Conservation (phyloP, 2,888 invertebrate genomes). For the Ellobium chinense region DNA sequence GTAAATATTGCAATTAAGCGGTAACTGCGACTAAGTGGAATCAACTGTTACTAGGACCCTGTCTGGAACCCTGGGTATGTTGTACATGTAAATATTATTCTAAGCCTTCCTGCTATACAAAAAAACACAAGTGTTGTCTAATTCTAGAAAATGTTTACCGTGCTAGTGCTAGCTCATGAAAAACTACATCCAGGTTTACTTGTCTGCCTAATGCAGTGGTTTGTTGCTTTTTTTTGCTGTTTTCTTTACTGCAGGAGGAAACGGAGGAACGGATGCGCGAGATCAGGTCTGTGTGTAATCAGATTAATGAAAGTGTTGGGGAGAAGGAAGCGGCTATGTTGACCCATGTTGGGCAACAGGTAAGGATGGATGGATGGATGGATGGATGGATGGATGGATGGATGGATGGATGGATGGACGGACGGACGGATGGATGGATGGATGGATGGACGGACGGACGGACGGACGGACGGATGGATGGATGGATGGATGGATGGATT, state of each 20-base stretch:
- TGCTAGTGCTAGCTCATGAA: no score
- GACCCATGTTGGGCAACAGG: slow-evolving; percentile 34
- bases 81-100: no score
- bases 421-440: neutral
- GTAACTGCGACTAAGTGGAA: no score
- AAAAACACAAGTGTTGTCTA: no score
- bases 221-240: no score
- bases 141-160: no score
- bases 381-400: neutral
- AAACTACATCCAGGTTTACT: no score
- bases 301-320: slow-evolving; percentile 46
- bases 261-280: slow-evolving; percentile 50
- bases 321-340: slow-evolving; percentile 46
- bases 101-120: no score
- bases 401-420: neutral
- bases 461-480: slow-evolving; percentile 17
- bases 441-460: neutral
- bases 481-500: neutral
- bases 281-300: slow-evolving; percentile 42
- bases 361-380: neutral
- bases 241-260: slow-evolving; percentile 43
- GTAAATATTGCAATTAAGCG: no score
- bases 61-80: no score
- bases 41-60: no score
- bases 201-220: no score